Conservation (phyloP, 2,888 invertebrate genomes). For the Philaethria dido region DNA sequence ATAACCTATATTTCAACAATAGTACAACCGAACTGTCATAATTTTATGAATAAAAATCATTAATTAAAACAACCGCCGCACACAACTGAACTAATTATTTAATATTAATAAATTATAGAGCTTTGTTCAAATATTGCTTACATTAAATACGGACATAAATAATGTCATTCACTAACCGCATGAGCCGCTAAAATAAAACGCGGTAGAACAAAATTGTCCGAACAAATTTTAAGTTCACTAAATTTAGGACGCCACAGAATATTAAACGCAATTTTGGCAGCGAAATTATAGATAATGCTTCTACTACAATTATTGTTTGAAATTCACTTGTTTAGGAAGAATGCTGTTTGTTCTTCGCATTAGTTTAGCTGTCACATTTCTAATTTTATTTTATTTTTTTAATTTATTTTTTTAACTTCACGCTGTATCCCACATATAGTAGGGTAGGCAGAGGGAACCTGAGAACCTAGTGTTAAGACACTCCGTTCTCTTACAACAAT, state of each 20-base stretch:
- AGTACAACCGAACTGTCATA: background rate
- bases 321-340: conserved; percentile 15
- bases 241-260: conserved; percentile 41
- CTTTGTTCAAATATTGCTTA: conserved; percentile 42
- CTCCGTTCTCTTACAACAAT: too few species aligned
- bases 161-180: conserved; percentile 40
- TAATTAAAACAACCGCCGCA: conserved; percentile 40
- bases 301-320: conserved; percentile 10
- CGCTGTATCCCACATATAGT: too few species aligned
- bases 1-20: conserved; percentile 19
- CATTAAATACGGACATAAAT: conserved; percentile 40
- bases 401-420: too few species aligned
- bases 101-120: conserved; percentile 42
- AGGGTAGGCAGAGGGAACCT: too few species aligned
- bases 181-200: conserved; percentile 41
- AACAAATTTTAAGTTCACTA: conserved; percentile 40
- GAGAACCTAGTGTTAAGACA: too few species aligned
- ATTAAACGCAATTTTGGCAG: conserved; percentile 40
- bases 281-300: conserved; percentile 35
- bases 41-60: conserved; percentile 27
- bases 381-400: background rate
- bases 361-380: background rate
- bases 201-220: conserved; percentile 38
- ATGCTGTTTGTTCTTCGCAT: background rate
- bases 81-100: conserved; percentile 42